Evolutionary conservation across 2,113 vertebrate species (phyloP).

Genomic region (Oreochromis tanganicae): DNA sequence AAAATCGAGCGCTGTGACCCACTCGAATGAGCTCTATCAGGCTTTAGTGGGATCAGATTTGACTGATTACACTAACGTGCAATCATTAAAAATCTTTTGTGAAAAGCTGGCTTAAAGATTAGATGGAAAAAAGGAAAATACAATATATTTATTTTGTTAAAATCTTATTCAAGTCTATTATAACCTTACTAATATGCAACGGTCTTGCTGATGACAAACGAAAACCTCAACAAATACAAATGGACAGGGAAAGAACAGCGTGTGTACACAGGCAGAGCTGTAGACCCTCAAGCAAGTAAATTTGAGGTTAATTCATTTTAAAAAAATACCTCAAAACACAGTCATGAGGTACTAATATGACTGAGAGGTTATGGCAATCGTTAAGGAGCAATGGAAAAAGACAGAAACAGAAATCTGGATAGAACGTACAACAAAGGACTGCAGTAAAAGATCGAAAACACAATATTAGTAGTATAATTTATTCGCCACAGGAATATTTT

Average conservation of each 20-base stretch:
- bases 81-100: neutral
- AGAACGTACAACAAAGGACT: neutral
- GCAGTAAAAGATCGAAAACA: neutral
- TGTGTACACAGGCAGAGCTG: neutral
- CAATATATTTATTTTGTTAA: neutral
- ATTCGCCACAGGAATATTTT: neutral
- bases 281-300: neutral
- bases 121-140: fast-evolving
- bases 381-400: neutral
- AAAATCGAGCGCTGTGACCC: neutral
- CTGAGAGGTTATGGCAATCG: slow-evolving; percentile 23
- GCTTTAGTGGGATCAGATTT: neutral
- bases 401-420: neutral
- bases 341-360: neutral
- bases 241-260: neutral
- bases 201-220: neutral
- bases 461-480: neutral
- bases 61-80: neutral
- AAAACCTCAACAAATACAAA: neutral
- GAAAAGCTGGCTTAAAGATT: neutral
- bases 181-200: neutral
- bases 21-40: neutral
- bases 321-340: neutral
- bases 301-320: neutral
- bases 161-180: fast-evolving